Percentiles rank a stretch among this genome's conserved stretches.
These are phyloP conservation scores for Meloe dianella DNA, from an alignment of 2,888 invertebrate species.

Conservation along the genomic window DNA sequence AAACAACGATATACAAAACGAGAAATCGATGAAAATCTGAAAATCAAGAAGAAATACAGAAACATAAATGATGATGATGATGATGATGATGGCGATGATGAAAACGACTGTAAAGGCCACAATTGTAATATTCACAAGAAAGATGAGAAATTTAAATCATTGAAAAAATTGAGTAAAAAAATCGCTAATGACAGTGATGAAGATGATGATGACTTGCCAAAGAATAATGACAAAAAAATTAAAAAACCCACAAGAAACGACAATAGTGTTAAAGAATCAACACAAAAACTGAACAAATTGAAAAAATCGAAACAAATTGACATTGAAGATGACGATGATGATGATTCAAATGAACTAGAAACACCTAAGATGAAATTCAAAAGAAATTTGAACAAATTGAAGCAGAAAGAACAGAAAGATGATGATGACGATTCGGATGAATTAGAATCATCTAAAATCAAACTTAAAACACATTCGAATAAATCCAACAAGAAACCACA, in stretches of 20 bases:
- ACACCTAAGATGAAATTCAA: conserved; percentile 5
- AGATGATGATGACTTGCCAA: not conserved
- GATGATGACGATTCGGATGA: conserved; percentile 22
- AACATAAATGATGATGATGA: not conserved
- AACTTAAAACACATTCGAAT: not conserved
- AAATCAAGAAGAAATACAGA: not conserved
- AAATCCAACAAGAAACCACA: not conserved
- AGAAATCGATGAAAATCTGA: conserved; percentile 6
- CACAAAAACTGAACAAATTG: no score
- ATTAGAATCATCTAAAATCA: not conserved
- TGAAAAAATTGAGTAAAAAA: not conserved
- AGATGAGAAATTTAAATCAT: not conserved
- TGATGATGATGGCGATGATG: not conserved
- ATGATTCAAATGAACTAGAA: conserved; percentile 9
- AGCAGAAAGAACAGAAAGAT: conserved; percentile 12
- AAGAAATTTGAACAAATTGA: not conserved
- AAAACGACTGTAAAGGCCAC: not conserved
- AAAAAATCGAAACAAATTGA: no score
- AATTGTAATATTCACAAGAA: not conserved
- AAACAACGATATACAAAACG: conserved; percentile 22
- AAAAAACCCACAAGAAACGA: not conserved
- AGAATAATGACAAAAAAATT: conserved; percentile 4
- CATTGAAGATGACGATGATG: conserved; percentile 17
- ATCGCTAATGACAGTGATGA: not conserved
- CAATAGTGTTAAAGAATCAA: no score